Evolutionary conservation across 2,797 vertebrate genomes (phyloP).

Genomic region (Enteromius thamalakanensis): DNA sequence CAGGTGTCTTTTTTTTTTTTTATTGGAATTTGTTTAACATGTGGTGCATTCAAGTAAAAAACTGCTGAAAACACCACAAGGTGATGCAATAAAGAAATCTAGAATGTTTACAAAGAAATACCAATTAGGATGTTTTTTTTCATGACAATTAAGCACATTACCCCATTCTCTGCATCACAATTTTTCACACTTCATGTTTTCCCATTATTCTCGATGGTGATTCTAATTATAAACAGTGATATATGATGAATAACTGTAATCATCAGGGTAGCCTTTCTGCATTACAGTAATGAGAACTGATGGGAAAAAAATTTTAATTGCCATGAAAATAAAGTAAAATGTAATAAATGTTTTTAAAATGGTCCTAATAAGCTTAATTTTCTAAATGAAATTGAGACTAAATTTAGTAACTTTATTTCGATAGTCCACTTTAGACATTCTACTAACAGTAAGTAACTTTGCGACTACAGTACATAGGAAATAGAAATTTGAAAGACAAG

Average conservation of each 20-base stretch:
- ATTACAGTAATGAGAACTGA: neutral
- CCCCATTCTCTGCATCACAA: neutral
- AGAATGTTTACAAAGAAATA: neutral
- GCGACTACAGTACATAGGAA: neutral
- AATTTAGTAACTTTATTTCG: neutral
- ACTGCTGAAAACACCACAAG: neutral
- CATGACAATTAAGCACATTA: neutral
- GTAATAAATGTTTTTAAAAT: neutral
- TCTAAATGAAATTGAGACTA: neutral
- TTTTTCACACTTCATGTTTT: neutral
- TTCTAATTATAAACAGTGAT: conserved; percentile 27
- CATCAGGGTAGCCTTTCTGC: neutral
- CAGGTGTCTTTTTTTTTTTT: neutral
- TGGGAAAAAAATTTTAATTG: neutral
- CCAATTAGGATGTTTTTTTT: neutral
- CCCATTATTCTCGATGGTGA: neutral
- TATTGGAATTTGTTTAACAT: neutral
- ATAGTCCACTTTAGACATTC: too few species aligned
- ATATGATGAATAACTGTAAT: neutral
- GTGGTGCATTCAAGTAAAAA: neutral
- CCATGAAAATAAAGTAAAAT: neutral
- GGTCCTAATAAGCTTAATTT: neutral
- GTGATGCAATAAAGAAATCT: neutral
- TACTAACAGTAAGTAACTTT: too few species aligned
- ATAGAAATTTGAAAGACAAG: conserved; percentile 6